phyloP scores from a whole-genome alignment of 2,797 vertebrate genomes.

The Acestrorhynchus altus region DNA sequence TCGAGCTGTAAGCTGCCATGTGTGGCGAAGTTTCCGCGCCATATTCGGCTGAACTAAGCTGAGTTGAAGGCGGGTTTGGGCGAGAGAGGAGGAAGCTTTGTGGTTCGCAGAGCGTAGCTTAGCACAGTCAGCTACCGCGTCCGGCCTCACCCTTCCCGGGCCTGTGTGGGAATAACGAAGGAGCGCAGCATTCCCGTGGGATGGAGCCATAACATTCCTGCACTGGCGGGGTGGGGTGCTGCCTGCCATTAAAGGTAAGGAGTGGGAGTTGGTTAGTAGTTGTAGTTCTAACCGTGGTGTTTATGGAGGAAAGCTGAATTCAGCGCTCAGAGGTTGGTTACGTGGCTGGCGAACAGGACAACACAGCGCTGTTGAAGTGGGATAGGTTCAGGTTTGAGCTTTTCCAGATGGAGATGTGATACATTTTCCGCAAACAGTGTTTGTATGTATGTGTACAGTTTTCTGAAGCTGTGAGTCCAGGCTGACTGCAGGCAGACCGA shows the following conservation, averaged over 20 bases:
- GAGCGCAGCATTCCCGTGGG: constrained; percentile 21
- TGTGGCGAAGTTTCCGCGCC: not conserved
- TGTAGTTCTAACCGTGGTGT: too few relatives aligned
- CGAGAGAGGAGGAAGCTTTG: constrained; percentile 11
- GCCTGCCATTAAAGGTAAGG: constrained; percentile 32
- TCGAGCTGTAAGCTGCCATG: not conserved
- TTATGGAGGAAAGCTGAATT: too few relatives aligned
- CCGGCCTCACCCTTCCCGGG: constrained; percentile 3
- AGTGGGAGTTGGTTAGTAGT: not conserved
- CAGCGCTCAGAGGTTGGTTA: not conserved
- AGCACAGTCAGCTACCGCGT: not conserved
- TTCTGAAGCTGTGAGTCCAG: too few relatives aligned
- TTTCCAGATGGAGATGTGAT: too few relatives aligned
- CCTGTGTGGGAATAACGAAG: not conserved
- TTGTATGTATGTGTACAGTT: too few relatives aligned
- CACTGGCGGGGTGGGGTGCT: constrained; percentile 21
- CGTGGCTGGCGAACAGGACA: not conserved
- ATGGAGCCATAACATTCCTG: constrained; percentile 40
- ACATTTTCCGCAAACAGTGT: too few relatives aligned
- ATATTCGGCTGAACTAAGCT: not conserved
- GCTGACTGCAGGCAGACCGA: too few relatives aligned
- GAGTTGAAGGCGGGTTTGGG: not conserved
- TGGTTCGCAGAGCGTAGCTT: not conserved
- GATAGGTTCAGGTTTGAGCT: too few relatives aligned
- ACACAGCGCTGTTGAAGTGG: not conserved